phyloP scores from a whole-genome alignment of 1,140 invertebrate species.

The Polyergus mexicanus region DNA sequence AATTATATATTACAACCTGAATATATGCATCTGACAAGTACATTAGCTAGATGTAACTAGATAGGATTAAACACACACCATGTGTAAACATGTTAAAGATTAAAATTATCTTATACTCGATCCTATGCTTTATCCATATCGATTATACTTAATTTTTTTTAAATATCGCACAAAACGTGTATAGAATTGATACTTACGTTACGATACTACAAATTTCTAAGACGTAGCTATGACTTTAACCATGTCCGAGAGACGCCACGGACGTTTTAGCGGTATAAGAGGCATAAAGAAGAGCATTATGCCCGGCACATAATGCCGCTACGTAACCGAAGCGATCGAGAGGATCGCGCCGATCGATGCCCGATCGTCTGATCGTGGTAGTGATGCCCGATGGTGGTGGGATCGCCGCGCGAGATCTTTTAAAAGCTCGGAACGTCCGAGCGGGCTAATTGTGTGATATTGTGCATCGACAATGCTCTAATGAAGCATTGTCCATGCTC shows the following conservation, averaged over 20 bases:
- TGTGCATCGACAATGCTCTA: conserved; percentile 85
- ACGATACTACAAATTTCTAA: not conserved
- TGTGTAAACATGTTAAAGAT: not conserved
- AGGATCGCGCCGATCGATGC: conserved; percentile 76
- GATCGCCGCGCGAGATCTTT: conserved; percentile 75
- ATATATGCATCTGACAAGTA: conserved; percentile 14
- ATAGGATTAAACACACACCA: not conserved
- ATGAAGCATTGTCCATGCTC: conserved; percentile 84
- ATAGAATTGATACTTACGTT: not conserved
- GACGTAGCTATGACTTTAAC: not conserved
- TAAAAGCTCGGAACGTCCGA: conserved; percentile 78
- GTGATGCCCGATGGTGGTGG: conserved; percentile 61
- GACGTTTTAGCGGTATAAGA: conserved; percentile 75
- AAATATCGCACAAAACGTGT: not conserved
- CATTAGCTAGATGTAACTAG: not conserved
- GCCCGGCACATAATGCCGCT: conserved; percentile 79
- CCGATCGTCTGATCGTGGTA: conserved; percentile 63
- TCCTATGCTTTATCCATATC: not conserved
- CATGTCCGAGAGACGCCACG: conserved; percentile 45
- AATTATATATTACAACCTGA: conserved; percentile 10
- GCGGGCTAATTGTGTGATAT: conserved; percentile 85
- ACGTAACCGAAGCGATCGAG: conserved; percentile 79
- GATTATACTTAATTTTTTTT: not conserved
- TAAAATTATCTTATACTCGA: not conserved
- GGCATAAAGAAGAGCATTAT: conserved; percentile 80